Base-by-base conservation (phyloP, 1,140 invertebrate species). In the Streblospio benedicti region DNA sequence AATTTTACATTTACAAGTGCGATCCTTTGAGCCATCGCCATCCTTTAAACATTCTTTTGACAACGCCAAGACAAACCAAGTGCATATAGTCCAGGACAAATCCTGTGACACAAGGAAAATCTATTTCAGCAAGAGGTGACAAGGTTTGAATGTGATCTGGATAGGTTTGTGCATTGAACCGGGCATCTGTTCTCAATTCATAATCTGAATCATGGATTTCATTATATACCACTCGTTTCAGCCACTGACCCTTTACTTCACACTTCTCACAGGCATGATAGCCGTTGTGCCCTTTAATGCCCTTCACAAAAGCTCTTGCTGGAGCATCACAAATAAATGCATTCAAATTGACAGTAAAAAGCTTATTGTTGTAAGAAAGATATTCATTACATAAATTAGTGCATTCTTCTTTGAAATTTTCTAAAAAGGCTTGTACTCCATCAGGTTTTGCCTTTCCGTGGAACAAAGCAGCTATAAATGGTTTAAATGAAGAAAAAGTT, bases 81-180 rank as follows among this genome's bases (percentile, higher is more conserved):
- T 57, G 55, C 55, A 53, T 51, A 43, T 57, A 57, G 41, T 57
- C 55, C 28, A 57, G 18, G 16, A 18, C 35, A 18, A 56, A 56
- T 53, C n/a, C 4, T 4, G 4, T 56, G n/a, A 56, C 53, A 56
- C 53, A 56, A 4, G 35, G 16, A 27, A 52, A 6, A 23, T 30
- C 50, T 4, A n/a, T 28, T 23, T 52, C 50, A 6, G 28, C 28
- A 6, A 52, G 20, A 23, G 50, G 50, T 4, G 20, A 5, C 3
- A 6, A 28, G 4, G 2, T 16, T 43, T 27, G 2, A 35, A 23
- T 6, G n/a, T 52, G 50, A 27, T 23, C n/a, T 27, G 6, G 23
- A 6, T 27, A 52, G 4, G 4, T 30, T 5, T 4, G 4, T 4
- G 5, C 28, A 6, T 9, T 31, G n/a, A 52, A 52, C 25, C 12